Base-by-base conservation (phyloP, 2,888 invertebrate species). In the Galerucella pusilla region DNA sequence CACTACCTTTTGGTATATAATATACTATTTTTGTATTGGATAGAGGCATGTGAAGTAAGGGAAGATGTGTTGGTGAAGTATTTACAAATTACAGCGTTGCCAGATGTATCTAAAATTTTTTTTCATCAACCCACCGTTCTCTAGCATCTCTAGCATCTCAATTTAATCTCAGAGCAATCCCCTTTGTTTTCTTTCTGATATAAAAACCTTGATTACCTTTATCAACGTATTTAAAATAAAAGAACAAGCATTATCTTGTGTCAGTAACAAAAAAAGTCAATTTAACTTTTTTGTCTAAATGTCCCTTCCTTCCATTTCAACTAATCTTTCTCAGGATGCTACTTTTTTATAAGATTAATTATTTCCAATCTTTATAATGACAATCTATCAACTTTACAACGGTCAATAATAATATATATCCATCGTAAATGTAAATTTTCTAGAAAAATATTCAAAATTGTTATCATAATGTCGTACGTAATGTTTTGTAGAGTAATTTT, bases 201-300 rank as follows among this genome's bases (percentile, higher is more conserved):
- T 52, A 35, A 52, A 52, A 52, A n/a, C 52, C 9, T n/a, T 52
- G 52, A 52, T 52, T 52, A 52, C 52, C n/a, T 52, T 52, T 52
- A 52, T 52, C 52, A 52, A 14, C 52, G n/a, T 3, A 14, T 52
- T 12, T 35, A 5, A 35, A 52, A 52, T 20, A 52, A 52, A 52
- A 52, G n/a, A 52, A 49, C 12, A 4, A 4, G 14, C 14, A n/a
- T 52, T 12, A 52, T 52, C 52, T 52, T 52, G 14, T 12, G 52
- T 12, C 12, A 52, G n/a, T 52, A 12, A 52, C 52, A 1, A 52
- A 52, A 52, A 52, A 52, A 52, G 52, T 52, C 52, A 52, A 52
- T 52, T 52, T n/a, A n/a, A 52, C 14, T 52, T 52, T 52, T 46
- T 52, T 52, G n/a, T 12, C n/a, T 52, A 52, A 52, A 52, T 52